Evolutionary conservation across 2,797 vertebrate species (phyloP).

Genomic region (Clarias platycephalus): DNA sequence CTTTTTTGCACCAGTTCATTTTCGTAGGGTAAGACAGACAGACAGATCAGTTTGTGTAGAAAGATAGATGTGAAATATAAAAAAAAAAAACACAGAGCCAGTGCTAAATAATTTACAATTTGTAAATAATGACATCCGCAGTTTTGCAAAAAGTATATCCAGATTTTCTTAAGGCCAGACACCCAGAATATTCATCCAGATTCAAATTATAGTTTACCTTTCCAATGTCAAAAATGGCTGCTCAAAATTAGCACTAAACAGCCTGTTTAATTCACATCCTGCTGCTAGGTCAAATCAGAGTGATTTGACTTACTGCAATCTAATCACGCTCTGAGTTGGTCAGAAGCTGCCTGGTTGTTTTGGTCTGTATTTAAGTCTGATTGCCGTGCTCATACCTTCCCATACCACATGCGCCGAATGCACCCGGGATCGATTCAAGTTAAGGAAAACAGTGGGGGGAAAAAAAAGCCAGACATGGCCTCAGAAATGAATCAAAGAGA

Average conservation of each 20-base stretch:
- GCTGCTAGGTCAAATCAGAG: conserved; percentile 18
- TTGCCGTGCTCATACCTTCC: neutral
- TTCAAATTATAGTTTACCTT: conserved; percentile 20
- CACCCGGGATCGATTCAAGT: neutral
- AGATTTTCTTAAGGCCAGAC: neutral
- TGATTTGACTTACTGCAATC: conserved; percentile 12
- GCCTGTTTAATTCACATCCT: conserved; percentile 18
- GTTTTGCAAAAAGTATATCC: conserved; percentile 7
- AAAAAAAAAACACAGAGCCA: neutral
- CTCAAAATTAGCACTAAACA: conserved; percentile 18
- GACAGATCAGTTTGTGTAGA: neutral
- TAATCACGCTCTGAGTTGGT: neutral
- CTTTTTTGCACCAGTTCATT: neutral
- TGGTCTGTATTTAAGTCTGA: conserved; percentile 19
- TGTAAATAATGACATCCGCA: conserved; percentile 13
- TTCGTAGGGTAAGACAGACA: too few species aligned
- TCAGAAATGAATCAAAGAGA: neutral
- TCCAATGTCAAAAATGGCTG: neutral
- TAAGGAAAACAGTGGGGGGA: neutral
- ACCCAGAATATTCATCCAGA: neutral
- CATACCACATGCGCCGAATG: neutral
- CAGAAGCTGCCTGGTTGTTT: conserved; percentile 1
- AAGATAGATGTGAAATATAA: neutral
- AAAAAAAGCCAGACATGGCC: neutral
- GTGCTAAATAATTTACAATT: conserved; percentile 1